A percentile compares a stretch with the other conserved stretches of the same genome.
Evolutionary conservation across 2,888 invertebrate species (phyloP).

Genomic region (Alentia gelatinosa): DNA sequence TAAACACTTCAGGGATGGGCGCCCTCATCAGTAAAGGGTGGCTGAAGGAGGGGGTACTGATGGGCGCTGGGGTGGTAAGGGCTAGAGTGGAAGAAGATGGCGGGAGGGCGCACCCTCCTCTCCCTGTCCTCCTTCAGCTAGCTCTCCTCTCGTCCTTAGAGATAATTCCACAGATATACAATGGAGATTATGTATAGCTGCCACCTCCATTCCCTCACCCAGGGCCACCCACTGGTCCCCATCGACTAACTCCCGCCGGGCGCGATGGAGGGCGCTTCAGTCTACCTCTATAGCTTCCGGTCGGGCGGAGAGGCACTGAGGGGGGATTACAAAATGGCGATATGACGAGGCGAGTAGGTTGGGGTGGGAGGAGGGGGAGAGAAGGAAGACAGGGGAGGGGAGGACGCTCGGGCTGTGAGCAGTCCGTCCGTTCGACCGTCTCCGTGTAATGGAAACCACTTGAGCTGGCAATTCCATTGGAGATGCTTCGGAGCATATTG

Average conservation of each 20-base stretch:
- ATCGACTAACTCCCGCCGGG: not conserved
- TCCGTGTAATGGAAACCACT: constrained; percentile 26
- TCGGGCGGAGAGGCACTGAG: not conserved
- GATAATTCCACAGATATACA: too few relatives aligned
- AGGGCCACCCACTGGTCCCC: too few relatives aligned
- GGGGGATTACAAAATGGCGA: constrained; percentile 1
- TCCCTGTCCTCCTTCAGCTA: too few relatives aligned
- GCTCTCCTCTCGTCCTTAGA: too few relatives aligned
- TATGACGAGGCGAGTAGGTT: not conserved
- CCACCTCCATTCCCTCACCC: too few relatives aligned
- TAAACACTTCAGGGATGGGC: too few relatives aligned
- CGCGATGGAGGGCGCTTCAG: not conserved
- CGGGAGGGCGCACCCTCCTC: too few relatives aligned
- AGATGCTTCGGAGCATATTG: constrained; percentile 3
- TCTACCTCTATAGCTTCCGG: not conserved
- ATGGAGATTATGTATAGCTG: too few relatives aligned
- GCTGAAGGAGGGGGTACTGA: too few relatives aligned
- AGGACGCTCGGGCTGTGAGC: not conserved
- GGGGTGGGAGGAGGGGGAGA: not conserved
- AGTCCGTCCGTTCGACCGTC: not conserved
- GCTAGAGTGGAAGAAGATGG: too few relatives aligned
- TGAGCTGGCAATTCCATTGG: constrained; percentile 10
- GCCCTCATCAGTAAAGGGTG: too few relatives aligned
- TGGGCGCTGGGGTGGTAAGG: too few relatives aligned
- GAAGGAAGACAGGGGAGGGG: not conserved